Conservation (phyloP, 1,140 invertebrate genomes). For the Drosophila seguyi region DNA sequence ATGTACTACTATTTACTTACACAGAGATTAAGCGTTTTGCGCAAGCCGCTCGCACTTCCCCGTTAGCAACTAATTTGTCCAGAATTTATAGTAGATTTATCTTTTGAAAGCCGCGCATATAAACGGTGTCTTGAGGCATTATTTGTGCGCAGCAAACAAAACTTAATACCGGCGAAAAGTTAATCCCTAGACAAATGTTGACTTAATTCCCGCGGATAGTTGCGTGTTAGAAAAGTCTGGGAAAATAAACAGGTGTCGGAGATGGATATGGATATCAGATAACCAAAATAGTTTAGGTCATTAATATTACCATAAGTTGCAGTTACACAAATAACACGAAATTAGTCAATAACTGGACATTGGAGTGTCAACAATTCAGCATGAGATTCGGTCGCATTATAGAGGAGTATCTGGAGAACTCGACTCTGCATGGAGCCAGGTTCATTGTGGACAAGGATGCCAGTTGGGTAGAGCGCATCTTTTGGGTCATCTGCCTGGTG, state of each 20-base stretch:
- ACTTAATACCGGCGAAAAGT: conserved; percentile 7
- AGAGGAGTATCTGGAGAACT: conserved; percentile 84
- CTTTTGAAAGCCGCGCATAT: background rate
- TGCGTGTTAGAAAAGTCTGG: conserved; percentile 41
- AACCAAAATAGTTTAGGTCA: background rate
- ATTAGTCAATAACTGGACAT: conserved; percentile 2
- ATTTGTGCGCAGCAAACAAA: conserved; percentile 23
- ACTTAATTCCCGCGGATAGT: conserved; percentile 7
- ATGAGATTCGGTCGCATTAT: conserved; percentile 63
- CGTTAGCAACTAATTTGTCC: conserved; percentile 25
- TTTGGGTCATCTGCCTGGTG: conserved; percentile 88
- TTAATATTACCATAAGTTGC: background rate
- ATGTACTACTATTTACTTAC: background rate
- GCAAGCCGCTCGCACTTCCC: conserved; percentile 17
- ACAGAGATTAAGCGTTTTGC: conserved; percentile 6
- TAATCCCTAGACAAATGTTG: conserved; percentile 44
- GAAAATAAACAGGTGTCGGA: conserved; percentile 51
- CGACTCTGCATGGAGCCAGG: conserved; percentile 87
- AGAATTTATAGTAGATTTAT: conserved; percentile 9
- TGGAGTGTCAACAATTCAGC: background rate
- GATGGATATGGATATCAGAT: conserved; percentile 23
- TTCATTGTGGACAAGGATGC: conserved; percentile 87
- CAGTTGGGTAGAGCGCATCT: conserved; percentile 87
- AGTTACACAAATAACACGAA: background rate
- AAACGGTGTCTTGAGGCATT: conserved; percentile 10